phyloP scores from a whole-genome alignment of 2,888 invertebrate genomes.

The Ommatoiulus sabulosus region DNA sequence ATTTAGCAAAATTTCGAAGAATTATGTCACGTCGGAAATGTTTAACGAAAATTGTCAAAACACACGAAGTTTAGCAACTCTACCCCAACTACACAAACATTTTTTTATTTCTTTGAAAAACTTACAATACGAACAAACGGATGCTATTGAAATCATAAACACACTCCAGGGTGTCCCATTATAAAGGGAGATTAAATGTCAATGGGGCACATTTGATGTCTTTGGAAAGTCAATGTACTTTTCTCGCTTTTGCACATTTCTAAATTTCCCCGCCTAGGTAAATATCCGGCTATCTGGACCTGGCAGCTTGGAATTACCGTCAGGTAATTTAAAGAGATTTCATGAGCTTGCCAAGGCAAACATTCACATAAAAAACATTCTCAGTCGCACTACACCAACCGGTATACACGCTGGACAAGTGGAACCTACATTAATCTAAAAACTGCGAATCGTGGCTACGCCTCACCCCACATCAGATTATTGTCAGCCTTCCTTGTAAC shows the following conservation, averaged over 20 bases:
- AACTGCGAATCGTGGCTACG: background rate
- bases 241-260: background rate
- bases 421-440: slow-evolving; percentile 7
- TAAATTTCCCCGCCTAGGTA: background rate
- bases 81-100: no score
- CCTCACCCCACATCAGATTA: slow-evolving; percentile 34
- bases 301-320: background rate
- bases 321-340: background rate
- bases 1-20: no score
- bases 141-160: no score
- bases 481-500: slow-evolving; percentile 34
- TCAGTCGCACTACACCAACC: background rate
- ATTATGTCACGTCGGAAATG: no score
- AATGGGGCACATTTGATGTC: no score
- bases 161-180: no score
- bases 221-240: no score
- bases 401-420: slow-evolving; percentile 7
- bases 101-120: no score
- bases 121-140: no score
- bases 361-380: slow-evolving; percentile 7
- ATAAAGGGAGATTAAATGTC: no score
- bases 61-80: no score
- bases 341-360: background rate
- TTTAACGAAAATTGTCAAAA: no score
- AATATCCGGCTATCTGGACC: background rate